A percentile compares a stretch with the other conserved stretches of the same genome.
Conservation (phyloP, 2,113 vertebrate species). For the Helogale parvula region DNA sequence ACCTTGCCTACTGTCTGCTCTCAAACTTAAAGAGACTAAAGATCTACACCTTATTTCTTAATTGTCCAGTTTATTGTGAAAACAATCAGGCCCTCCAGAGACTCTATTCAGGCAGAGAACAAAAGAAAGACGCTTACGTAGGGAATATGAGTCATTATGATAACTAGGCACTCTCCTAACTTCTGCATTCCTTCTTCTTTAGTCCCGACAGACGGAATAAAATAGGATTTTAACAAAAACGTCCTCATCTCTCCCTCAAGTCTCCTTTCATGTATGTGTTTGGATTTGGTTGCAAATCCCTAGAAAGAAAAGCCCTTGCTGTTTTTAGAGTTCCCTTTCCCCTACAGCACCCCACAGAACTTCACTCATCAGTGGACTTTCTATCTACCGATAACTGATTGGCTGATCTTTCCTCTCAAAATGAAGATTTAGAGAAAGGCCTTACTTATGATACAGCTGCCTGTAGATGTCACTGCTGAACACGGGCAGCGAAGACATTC, state of each 20-base stretch:
- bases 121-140: neutral
- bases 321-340: conserved; percentile 18
- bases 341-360: neutral
- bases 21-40: conserved; percentile 3
- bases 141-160: neutral
- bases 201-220: neutral
- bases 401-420: neutral
- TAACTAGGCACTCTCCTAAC: neutral
- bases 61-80: neutral
- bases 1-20: neutral
- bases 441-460: conserved; percentile 92
- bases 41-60: conserved; percentile 9
- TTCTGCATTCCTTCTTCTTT: conserved; percentile 12
- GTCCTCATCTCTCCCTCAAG: neutral
- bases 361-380: neutral
- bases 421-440: conserved; percentile 24
- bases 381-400: neutral
- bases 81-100: neutral
- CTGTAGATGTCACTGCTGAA: conserved; percentile 91
- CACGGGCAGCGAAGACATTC: conserved; percentile 92
- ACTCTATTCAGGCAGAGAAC: neutral
- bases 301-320: conserved; percentile 18
- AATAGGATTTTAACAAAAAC: neutral
- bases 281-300: neutral
- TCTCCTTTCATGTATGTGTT: neutral